Conservation (phyloP, 2,888 invertebrate genomes). For the Lamellibrachia satsuma region DNA sequence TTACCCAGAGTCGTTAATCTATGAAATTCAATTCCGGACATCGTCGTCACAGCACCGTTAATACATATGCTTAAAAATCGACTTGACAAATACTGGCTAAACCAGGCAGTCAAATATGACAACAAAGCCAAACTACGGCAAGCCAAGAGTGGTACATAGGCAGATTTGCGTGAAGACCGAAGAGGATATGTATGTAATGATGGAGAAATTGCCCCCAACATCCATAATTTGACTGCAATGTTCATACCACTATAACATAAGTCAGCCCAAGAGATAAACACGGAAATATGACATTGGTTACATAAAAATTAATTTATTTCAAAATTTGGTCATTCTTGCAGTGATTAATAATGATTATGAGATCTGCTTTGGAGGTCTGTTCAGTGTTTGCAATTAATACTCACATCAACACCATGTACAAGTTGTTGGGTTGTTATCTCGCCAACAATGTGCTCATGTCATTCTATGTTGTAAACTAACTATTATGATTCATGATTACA, state of each 20-base stretch:
- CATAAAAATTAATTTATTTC: not conserved
- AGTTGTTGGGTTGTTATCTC: not conserved
- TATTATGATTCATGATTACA: not conserved
- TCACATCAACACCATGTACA: not conserved
- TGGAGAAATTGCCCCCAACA: not conserved
- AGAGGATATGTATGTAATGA: too few relatives aligned
- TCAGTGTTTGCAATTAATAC: not conserved
- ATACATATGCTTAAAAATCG: too few relatives aligned
- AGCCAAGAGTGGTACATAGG: too few relatives aligned
- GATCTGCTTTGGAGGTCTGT: not conserved
- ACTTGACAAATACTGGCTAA: too few relatives aligned
- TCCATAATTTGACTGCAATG: not conserved
- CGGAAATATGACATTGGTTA: not conserved
- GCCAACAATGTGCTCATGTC: not conserved
- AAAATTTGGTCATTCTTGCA: not conserved
- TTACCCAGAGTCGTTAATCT: too few relatives aligned
- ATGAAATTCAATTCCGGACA: too few relatives aligned
- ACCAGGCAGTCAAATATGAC: too few relatives aligned
- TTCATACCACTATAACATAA: not conserved
- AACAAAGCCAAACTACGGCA: too few relatives aligned
- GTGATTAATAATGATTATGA: not conserved
- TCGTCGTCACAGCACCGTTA: too few relatives aligned
- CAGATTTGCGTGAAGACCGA: too few relatives aligned
- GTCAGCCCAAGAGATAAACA: not conserved
- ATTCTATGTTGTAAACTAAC: not conserved